Percentiles rank a stretch among this genome's conserved stretches.
Evolutionary conservation across 2,797 vertebrate genomes (phyloP).

Genomic region (Diglossa cyanea): DNA sequence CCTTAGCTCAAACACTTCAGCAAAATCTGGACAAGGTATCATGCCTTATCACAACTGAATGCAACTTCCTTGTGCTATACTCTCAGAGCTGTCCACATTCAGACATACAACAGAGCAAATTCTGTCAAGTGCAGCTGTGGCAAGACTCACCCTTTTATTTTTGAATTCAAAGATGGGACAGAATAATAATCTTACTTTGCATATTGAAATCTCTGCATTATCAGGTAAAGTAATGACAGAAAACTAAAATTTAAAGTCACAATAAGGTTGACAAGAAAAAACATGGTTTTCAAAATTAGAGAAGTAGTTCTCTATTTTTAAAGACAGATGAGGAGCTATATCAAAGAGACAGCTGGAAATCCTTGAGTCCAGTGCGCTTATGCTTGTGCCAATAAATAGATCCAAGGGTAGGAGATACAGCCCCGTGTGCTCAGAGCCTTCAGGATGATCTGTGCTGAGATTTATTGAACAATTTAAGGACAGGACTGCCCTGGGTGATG

Average conservation of each 20-base stretch:
- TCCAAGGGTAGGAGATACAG: background rate
- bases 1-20: background rate
- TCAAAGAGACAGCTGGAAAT: background rate
- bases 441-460: background rate
- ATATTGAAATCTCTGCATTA: background rate
- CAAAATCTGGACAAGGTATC: background rate
- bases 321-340: background rate
- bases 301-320: background rate
- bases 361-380: background rate
- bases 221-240: background rate
- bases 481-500: background rate
- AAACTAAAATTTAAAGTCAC: background rate
- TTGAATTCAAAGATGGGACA: background rate
- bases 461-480: conserved; percentile 10
- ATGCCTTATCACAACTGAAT: background rate
- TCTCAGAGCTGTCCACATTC: background rate
- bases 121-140: background rate
- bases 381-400: background rate
- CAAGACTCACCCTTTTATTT: background rate
- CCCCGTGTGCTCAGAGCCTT: background rate
- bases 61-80: background rate
- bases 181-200: background rate
- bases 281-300: background rate
- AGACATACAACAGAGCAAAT: background rate
- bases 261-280: background rate